Conservation (phyloP, 1,140 invertebrate species). For the Phenacoccus solenopsis region DNA sequence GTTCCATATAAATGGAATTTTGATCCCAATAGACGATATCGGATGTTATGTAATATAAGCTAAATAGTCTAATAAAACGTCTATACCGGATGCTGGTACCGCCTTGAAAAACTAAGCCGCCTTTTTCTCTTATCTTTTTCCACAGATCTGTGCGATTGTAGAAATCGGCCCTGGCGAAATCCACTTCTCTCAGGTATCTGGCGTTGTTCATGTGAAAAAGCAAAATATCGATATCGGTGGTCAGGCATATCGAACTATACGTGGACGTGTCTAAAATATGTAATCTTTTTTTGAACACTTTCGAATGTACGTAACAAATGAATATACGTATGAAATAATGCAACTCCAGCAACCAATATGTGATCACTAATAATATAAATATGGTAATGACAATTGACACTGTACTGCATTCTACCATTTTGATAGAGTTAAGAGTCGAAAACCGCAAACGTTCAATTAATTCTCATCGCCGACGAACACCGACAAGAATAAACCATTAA, state of each 20-base stretch:
- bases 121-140: conserved; percentile 50
- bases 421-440: neutral
- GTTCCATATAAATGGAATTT: conserved; percentile 71
- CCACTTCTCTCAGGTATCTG: conserved; percentile 67
- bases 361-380: conserved; percentile 37
- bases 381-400: conserved; percentile 32
- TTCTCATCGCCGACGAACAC: neutral
- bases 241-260: conserved; percentile 61
- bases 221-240: conserved; percentile 67
- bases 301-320: conserved; percentile 43
- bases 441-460: neutral
- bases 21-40: conserved; percentile 74
- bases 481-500: neutral
- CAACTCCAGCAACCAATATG: conserved; percentile 47
- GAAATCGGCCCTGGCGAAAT: conserved; percentile 72
- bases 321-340: conserved; percentile 54
- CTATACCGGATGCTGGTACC: conserved; percentile 68
- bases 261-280: conserved; percentile 49
- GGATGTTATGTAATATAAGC: conserved; percentile 58
- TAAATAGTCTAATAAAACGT: conserved; percentile 59
- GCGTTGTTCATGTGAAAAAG: conserved; percentile 82
- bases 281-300: conserved; percentile 46
- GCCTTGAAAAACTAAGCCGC: conserved; percentile 57
- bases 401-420: conserved; percentile 9
- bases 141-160: conserved; percentile 64